A percentile compares a stretch with the other conserved stretches of the same genome.
These are phyloP conservation scores for Acrossocheilus wenchowensis DNA, from an alignment of 2,797 vertebrate genomes.

Conservation along the genomic window DNA sequence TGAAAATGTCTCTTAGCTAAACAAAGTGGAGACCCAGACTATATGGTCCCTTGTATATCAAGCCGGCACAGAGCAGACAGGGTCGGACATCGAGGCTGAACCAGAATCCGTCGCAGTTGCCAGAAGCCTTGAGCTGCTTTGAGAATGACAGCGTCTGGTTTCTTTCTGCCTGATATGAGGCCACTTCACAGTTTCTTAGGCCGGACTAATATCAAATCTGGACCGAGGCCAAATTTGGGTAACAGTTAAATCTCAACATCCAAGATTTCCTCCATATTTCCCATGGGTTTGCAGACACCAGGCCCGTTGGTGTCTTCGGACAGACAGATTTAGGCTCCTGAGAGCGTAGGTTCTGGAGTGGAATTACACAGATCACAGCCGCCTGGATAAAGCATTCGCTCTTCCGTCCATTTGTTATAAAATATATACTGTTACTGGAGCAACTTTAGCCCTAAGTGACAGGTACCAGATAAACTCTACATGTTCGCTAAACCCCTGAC, in stretches of 20 bases:
- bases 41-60: constrained; percentile 39
- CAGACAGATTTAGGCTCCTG: constrained; percentile 35
- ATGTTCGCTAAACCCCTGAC: constrained; percentile 31
- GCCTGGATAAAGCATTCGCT: constrained; percentile 30
- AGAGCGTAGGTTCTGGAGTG: constrained; percentile 24
- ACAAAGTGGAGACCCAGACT: constrained; percentile 31
- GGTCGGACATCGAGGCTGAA: constrained; percentile 33
- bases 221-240: constrained; percentile 33
- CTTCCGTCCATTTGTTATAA: constrained; percentile 29
- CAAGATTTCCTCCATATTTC: constrained; percentile 49
- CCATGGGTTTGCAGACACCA: constrained; percentile 34
- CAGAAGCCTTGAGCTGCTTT: constrained; percentile 48
- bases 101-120: constrained; percentile 39
- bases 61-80: constrained; percentile 14
- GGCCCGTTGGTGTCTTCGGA: constrained; percentile 19
- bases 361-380: constrained; percentile 15
- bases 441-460: constrained; percentile 38
- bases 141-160: constrained; percentile 57
- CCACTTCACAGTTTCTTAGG: constrained; percentile 49
- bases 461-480: constrained; percentile 35
- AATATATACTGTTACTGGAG: constrained; percentile 43
- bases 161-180: constrained; percentile 56
- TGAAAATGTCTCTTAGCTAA: constrained; percentile 29
- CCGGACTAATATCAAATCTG: constrained; percentile 49
- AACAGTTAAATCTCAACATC: constrained; percentile 45